A percentile compares a stretch with the other conserved stretches of the same genome.
phyloP scores from a whole-genome alignment of 2,888 invertebrate genomes.

The Spisula solida region DNA sequence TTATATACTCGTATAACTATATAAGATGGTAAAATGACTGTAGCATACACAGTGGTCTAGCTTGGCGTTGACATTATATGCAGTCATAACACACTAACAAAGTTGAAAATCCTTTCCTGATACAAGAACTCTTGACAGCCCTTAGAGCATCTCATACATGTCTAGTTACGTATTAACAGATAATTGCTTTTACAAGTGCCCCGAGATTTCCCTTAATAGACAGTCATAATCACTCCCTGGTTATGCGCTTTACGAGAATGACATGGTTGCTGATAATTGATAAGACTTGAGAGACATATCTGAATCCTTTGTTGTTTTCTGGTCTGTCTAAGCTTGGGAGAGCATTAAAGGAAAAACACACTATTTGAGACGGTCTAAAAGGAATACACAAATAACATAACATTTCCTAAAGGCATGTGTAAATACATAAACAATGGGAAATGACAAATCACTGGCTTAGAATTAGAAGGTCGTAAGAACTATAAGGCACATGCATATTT shows the following conservation, averaged over 20 bases:
- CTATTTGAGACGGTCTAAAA: not conserved
- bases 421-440: too few species aligned
- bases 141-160: not conserved
- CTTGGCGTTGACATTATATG: not conserved
- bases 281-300: slow-evolving; percentile 9
- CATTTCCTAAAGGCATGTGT: too few species aligned
- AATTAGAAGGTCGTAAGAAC: too few species aligned
- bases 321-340: not conserved
- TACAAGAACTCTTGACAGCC: not conserved
- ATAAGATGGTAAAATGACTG: not conserved
- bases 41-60: not conserved
- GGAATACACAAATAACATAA: too few species aligned
- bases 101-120: not conserved
- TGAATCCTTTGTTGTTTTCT: slow-evolving; percentile 11
- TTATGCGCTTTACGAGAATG: slow-evolving; percentile 1
- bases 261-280: slow-evolving; percentile 13
- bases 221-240: not conserved
- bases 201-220: slow-evolving; percentile 9
- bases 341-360: not conserved
- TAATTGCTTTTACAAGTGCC: slow-evolving; percentile 36
- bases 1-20: not conserved
- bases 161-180: not conserved
- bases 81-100: not conserved
- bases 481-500: too few species aligned
- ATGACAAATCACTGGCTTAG: too few species aligned